These are phyloP conservation scores for Plebejus melissa DNA, from an alignment of 2,888 invertebrate species.

Conservation along the genomic window DNA sequence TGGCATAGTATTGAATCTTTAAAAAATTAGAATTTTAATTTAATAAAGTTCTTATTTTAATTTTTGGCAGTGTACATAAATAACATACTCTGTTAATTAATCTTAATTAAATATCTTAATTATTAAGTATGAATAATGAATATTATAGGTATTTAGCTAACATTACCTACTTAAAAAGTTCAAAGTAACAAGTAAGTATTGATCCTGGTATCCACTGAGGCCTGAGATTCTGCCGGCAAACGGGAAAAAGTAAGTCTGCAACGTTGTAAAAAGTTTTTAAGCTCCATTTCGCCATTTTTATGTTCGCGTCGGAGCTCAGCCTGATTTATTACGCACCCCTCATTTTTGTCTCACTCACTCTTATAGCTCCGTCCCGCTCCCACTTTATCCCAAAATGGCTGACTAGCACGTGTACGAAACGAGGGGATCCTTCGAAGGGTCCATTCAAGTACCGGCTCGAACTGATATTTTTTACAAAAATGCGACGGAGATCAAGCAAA, in stretches of 20 bases:
- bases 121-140: no score
- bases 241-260: constrained; percentile 19
- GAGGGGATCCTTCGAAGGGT: constrained; percentile 55
- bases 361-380: constrained; percentile 40
- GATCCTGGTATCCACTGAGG: not conserved
- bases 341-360: constrained; percentile 40
- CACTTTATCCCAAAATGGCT: constrained; percentile 59
- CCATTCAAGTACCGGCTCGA: constrained; percentile 56
- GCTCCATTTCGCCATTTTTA: constrained; percentile 46
- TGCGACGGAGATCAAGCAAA: not conserved
- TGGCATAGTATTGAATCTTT: no score
- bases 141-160: no score
- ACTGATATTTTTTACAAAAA: constrained; percentile 50
- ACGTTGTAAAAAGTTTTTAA: constrained; percentile 30
- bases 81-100: no score
- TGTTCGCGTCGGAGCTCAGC: constrained; percentile 52
- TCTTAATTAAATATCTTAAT: no score
- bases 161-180: no score
- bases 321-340: constrained; percentile 48
- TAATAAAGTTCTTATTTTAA: no score
- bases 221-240: constrained; percentile 6
- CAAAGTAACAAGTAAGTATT: not conserved
- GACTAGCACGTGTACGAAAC: constrained; percentile 45
- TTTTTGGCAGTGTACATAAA: no score
- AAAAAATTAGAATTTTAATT: no score